Conservation (phyloP, 2,888 invertebrate genomes). For the Lasiommata megera region DNA sequence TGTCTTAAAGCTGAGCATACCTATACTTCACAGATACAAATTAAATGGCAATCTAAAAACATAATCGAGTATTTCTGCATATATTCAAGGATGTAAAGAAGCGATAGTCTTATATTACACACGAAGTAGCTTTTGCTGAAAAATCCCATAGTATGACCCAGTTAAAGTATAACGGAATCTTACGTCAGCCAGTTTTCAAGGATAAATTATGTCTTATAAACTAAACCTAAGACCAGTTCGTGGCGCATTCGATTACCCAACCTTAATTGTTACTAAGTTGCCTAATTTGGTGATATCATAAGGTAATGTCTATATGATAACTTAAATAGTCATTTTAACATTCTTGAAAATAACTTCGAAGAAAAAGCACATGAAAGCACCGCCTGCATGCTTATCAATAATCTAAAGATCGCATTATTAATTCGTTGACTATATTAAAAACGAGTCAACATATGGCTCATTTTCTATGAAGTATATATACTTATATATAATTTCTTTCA, state of each 20-base stretch:
- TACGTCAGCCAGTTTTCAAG: slow-evolving; percentile 20
- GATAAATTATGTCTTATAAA: slow-evolving; percentile 20
- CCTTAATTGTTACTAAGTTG: slow-evolving; percentile 50
- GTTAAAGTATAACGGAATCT: slow-evolving; percentile 7
- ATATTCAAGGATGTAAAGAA: background rate
- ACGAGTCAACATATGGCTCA: no score
- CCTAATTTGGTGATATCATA: slow-evolving; percentile 42
- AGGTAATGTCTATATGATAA: slow-evolving; percentile 21
- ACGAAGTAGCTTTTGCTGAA: background rate
- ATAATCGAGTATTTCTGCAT: background rate
- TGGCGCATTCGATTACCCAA: slow-evolving; percentile 56
- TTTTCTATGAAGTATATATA: no score
- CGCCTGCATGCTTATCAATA: no score
- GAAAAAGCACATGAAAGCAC: background rate
- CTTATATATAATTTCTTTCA: no score
- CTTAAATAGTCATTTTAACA: slow-evolving; percentile 20
- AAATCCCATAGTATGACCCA: background rate
- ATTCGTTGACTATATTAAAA: no score
- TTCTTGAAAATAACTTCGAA: background rate
- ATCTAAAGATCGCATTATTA: no score
- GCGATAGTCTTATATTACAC: background rate
- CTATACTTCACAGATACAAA: background rate
- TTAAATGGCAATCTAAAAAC: background rate
- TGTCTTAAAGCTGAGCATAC: background rate
- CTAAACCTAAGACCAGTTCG: slow-evolving; percentile 49